These are phyloP conservation scores for Dendronephthya gigantea DNA, from an alignment of 64 coral and sea anemone genomes.

Conservation along the genomic window DNA sequence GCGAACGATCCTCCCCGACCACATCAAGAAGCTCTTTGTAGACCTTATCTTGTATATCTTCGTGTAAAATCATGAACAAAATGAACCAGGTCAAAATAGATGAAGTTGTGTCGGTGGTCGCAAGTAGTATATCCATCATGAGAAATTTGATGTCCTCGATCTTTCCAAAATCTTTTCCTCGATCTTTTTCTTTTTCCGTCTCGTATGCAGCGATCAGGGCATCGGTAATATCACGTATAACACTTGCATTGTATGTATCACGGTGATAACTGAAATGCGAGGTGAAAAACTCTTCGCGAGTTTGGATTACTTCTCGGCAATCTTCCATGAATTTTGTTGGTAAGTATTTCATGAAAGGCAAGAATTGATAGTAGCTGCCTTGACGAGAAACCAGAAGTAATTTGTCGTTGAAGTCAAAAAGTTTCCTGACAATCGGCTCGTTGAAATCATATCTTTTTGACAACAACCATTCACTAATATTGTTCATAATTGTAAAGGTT, in stretches of 20 bases:
- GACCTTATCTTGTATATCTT: neutral
- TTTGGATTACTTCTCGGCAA: neutral
- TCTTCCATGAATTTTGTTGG: neutral
- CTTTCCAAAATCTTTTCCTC: neutral
- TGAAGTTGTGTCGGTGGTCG: neutral
- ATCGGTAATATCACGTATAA: neutral
- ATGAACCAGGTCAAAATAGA: neutral
- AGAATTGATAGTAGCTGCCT: neutral
- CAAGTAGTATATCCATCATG: neutral
- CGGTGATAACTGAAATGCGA: neutral
- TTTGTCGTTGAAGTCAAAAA: neutral
- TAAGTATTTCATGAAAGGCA: neutral
- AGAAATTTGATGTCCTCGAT: neutral
- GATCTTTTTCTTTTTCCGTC: neutral
- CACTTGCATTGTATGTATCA: neutral
- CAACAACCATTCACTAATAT: neutral
- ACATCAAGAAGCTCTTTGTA: neutral
- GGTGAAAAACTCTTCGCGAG: neutral
- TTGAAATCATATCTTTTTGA: neutral
- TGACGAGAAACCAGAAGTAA: neutral
- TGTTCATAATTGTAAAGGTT: neutral
- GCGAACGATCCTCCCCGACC: neutral
- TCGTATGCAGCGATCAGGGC: neutral
- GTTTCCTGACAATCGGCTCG: neutral
- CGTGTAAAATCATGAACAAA: neutral